These are phyloP conservation scores for Heterotilapia buettikoferi DNA, from an alignment of 2,113 vertebrate species.

Conservation along the genomic window DNA sequence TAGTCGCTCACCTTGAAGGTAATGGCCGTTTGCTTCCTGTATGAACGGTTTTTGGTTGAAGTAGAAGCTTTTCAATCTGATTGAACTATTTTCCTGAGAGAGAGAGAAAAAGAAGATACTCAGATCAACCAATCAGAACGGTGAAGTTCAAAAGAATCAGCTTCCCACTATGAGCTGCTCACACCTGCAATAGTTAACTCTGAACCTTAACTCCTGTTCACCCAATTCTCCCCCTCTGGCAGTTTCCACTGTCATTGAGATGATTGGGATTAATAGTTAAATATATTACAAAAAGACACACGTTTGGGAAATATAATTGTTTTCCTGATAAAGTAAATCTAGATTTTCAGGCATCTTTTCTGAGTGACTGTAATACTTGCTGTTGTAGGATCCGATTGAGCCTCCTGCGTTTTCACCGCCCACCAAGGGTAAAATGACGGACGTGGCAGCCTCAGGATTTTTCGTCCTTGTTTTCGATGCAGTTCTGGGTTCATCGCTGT, in stretches of 20 bases:
- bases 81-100: background rate
- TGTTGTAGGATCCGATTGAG: background rate
- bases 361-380: background rate
- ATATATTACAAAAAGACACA: background rate
- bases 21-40: background rate
- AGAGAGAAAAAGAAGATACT: background rate
- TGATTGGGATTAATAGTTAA: background rate
- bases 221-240: accelerated
- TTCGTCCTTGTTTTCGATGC: conserved; percentile 40
- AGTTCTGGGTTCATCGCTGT: conserved; percentile 13
- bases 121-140: background rate
- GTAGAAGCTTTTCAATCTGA: background rate
- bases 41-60: accelerated
- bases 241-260: background rate
- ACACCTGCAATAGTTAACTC: background rate
- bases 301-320: background rate
- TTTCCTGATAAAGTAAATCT: background rate
- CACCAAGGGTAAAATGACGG: background rate
- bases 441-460: background rate
- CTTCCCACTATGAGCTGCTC: background rate
- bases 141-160: background rate
- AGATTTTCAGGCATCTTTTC: background rate
- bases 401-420: background rate
- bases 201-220: background rate
- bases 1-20: background rate